Percentiles rank a stretch among this genome's conserved stretches.
These are phyloP conservation scores for Rhynchotus rufescens DNA, from an alignment of 2,797 vertebrate species.

Conservation along the genomic window DNA sequence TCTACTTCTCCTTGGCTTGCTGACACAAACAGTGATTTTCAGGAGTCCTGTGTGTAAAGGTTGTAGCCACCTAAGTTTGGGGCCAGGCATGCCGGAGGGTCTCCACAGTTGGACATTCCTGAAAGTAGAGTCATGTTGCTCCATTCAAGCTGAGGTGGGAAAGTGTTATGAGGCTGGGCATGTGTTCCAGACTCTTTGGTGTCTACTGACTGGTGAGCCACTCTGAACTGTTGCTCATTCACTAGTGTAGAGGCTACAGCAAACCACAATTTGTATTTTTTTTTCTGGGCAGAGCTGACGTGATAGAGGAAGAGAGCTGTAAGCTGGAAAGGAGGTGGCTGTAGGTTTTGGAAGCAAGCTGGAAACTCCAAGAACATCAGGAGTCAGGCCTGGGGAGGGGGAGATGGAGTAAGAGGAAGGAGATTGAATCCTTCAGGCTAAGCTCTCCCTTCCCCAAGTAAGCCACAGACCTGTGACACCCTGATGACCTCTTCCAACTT, in stretches of 20 bases:
- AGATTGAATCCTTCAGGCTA: background rate
- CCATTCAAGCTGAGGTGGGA: background rate
- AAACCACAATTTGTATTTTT: background rate
- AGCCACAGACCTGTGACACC: background rate
- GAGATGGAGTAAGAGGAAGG: background rate
- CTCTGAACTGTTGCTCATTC: background rate
- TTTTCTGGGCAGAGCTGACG: background rate
- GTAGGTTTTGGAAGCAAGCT: background rate
- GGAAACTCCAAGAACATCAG: background rate
- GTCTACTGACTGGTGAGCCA: background rate
- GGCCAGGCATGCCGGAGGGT: background rate
- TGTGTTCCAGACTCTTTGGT: background rate
- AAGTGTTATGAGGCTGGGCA: background rate
- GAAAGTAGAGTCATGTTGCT: background rate
- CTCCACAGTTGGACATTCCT: background rate
- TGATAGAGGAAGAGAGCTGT: background rate
- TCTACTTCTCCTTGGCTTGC: background rate
- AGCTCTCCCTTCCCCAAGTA: background rate
- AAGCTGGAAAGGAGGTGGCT: background rate
- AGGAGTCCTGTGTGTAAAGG: background rate
- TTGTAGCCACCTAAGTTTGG: background rate
- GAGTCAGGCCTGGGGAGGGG: background rate
- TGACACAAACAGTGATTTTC: fast-evolving
- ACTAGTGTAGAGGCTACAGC: background rate
- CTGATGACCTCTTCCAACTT: background rate